Evolutionary conservation across 2,797 vertebrate genomes (phyloP).

Genomic region (Galagoides demidoff): DNA sequence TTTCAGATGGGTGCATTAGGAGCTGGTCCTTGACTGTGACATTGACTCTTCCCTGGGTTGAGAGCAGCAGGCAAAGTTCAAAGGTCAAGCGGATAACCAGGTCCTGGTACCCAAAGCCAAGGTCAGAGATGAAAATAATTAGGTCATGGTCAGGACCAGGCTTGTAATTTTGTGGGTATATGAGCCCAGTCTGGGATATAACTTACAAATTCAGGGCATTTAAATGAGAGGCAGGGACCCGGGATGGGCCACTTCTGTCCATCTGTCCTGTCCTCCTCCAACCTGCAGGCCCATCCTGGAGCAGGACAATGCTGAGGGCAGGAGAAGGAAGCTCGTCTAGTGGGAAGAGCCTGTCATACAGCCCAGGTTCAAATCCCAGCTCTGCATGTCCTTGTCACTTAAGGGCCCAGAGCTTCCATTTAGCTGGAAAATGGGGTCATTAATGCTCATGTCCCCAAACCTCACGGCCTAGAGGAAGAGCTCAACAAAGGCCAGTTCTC

Average conservation of each 20-base stretch:
- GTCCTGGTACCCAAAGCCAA: not conserved
- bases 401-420: not conserved
- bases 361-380: not conserved
- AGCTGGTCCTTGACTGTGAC: not conserved
- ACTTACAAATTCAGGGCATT: not conserved
- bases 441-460: not conserved
- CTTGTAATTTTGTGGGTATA: not conserved
- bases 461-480: not conserved
- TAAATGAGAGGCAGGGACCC: not conserved
- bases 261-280: not conserved
- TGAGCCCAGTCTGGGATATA: not conserved
- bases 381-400: not conserved
- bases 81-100: not conserved
- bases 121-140: not conserved
- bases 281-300: not conserved
- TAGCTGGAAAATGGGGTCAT: not conserved
- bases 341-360: not conserved
- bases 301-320: not conserved
- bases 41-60: not conserved
- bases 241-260: not conserved
- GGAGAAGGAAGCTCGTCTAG: not conserved
- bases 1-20: not conserved
- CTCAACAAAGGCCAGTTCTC: not conserved
- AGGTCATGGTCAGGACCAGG: not conserved
- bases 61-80: not conserved